Base-by-base conservation (phyloP, 2,113 vertebrate genomes). In the Gambusia holbrooki region DNA sequence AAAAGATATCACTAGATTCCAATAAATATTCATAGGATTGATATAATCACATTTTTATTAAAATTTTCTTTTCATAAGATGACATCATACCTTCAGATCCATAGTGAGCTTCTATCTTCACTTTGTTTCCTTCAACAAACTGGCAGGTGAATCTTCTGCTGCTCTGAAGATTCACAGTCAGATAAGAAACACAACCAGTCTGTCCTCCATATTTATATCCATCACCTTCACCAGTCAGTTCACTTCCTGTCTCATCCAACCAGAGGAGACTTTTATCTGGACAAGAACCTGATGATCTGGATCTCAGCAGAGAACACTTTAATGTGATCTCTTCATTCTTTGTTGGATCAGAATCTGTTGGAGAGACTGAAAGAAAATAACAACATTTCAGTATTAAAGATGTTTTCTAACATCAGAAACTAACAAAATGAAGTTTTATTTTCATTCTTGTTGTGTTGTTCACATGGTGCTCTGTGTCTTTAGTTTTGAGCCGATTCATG, bases 281-380 rank as follows among this genome's bases (percentile, higher is more conserved):
- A 66, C 65, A 66, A 27, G 5, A 0, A 42, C 0, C 0, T 0
- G 0, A 0, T 0, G 0, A 0, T 0, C 0, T 0, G 29, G 5
- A 10, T 67, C 6, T 75, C 2, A 2, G 0, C 79, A 89, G 29
- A 27, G 77, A 73, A 63, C 89, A 90, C 3, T 14, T 0, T 10
- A 90, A 65, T n/a, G n/a, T 61, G 61, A 82, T 62, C 7, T n/a
- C n/a, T n/a, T n/a, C n/a, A 22, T 65, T 71, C 4, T 0, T n/a
- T 10, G 2, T 1, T 10, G 13, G 28, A 37, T 71, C 62, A n/a
- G 62, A 8, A 0, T 62, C 77, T 75, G 32, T 0, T 54, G 22
- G 19, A 54, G 48, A 28, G 42, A 30, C 30, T 58, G 79, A 75
- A 35, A 88, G 77, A 45, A 76, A 65, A 64, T 5, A 35, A 15